These are phyloP conservation scores for Caiman crocodilus DNA, from an alignment of 2,797 vertebrate genomes.

Conservation along the genomic window DNA sequence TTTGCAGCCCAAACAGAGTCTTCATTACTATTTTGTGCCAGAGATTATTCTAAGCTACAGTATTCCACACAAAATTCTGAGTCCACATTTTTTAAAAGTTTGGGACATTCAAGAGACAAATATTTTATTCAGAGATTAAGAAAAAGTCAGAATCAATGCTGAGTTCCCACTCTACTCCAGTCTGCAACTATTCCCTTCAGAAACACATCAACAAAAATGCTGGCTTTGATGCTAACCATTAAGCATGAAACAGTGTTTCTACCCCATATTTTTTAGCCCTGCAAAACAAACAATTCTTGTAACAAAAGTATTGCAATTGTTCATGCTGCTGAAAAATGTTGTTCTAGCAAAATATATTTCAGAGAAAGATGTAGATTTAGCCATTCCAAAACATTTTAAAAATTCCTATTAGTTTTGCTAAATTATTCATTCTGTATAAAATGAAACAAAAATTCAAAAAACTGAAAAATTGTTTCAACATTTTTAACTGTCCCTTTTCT, in stretches of 20 bases:
- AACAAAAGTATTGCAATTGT: neutral
- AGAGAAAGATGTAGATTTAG: neutral
- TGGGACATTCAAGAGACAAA: neutral
- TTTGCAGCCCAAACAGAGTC: slow-evolving; percentile 43
- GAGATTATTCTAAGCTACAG: slow-evolving; percentile 48
- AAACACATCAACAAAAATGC: neutral
- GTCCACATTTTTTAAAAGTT: slow-evolving; percentile 5
- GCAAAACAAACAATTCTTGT: fast-evolving
- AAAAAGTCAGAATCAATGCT: neutral
- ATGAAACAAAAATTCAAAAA: neutral
- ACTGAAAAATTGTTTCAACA: neutral
- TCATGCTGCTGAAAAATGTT: neutral
- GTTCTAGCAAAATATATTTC: neutral
- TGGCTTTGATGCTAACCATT: neutral
- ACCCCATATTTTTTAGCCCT: neutral
- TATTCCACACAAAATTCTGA: slow-evolving; percentile 30
- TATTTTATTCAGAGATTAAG: slow-evolving; percentile 23
- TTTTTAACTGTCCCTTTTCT: neutral
- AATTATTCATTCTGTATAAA: neutral
- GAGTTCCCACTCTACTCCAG: neutral
- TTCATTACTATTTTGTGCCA: slow-evolving; percentile 47
- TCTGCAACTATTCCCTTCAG: neutral
- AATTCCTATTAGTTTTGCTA: neutral
- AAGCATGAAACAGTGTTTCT: neutral
- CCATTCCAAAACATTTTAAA: neutral